These are phyloP conservation scores for Microtus montanus DNA, from an alignment of 2,113 vertebrate species.

Conservation along the genomic window DNA sequence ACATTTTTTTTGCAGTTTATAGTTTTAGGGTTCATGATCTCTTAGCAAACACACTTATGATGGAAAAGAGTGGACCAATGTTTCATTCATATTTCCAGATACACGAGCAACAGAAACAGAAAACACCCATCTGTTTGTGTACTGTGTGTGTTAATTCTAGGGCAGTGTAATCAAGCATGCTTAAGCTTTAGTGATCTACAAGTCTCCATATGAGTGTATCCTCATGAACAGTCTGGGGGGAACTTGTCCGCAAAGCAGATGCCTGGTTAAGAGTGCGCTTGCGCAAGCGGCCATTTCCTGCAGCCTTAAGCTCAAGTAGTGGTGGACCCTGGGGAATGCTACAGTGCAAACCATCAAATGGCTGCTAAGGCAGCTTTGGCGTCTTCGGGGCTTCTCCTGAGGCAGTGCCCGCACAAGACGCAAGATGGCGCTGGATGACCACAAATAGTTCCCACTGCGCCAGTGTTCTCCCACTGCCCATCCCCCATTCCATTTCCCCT, in stretches of 20 bases:
- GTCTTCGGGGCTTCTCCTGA: neutral
- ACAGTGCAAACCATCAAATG: neutral
- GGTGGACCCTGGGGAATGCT: neutral
- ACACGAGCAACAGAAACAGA: neutral
- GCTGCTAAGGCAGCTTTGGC: neutral
- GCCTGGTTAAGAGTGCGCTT: neutral
- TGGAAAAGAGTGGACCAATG: neutral
- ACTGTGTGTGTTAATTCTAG: neutral
- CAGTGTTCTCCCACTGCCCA: neutral
- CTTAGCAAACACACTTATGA: neutral
- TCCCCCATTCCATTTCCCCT: neutral
- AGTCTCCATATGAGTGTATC: neutral
- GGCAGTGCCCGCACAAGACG: accelerated
- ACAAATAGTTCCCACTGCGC: accelerated
- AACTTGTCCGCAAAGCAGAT: accelerated
- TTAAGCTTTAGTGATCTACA: neutral
- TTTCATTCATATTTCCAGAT: too few species aligned
- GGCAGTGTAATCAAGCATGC: neutral
- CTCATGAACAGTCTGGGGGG: neutral
- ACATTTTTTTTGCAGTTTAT: neutral
- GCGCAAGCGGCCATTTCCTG: neutral
- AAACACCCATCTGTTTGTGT: neutral
- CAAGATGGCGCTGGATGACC: neutral
- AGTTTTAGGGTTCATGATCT: neutral
- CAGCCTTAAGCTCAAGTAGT: neutral